These are phyloP conservation scores for Anolis carolinensis DNA, from an alignment of 2,113 vertebrate genomes.

Conservation along the genomic window DNA sequence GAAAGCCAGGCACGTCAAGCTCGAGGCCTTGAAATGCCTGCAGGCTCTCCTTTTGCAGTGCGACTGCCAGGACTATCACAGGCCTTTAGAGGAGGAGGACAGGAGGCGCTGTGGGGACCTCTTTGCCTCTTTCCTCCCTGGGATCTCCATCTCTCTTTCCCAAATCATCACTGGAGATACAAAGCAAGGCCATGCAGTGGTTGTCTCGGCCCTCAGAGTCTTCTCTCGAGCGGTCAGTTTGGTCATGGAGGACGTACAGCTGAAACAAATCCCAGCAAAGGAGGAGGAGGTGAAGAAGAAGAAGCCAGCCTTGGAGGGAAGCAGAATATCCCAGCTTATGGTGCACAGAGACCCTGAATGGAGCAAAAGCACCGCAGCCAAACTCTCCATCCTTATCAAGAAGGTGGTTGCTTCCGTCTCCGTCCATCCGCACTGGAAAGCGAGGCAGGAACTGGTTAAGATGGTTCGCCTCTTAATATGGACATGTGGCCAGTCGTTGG, in stretches of 20 bases:
- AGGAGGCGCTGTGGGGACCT: constrained; percentile 73
- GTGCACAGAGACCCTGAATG: constrained; percentile 82
- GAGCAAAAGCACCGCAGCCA: constrained; percentile 80
- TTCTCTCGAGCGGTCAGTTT: constrained; percentile 79
- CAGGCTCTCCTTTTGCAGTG: constrained; percentile 84
- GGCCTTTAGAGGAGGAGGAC: constrained; percentile 60
- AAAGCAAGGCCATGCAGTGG: constrained; percentile 86
- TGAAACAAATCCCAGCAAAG: constrained; percentile 62
- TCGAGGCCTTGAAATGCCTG: constrained; percentile 83
- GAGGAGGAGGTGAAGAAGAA: constrained; percentile 43
- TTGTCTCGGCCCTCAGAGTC: constrained; percentile 80
- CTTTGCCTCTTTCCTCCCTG: constrained; percentile 92
- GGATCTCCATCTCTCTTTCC: constrained; percentile 81
- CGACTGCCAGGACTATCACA: constrained; percentile 79
- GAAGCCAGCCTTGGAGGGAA: constrained; percentile 54
- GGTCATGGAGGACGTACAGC: constrained; percentile 87
- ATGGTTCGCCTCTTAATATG: constrained; percentile 79
- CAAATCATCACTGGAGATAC: constrained; percentile 86
- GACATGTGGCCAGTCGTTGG: constrained; percentile 80
- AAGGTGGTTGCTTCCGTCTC: constrained; percentile 83
- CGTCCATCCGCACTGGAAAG: constrained; percentile 91
- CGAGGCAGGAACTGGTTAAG: constrained; percentile 83
- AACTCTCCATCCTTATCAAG: constrained; percentile 80
- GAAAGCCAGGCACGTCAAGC: constrained; percentile 82
- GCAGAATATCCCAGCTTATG: constrained; percentile 77